Evolutionary conservation across 2,888 invertebrate species (phyloP).

Genomic region (Volucella zonaria): DNA sequence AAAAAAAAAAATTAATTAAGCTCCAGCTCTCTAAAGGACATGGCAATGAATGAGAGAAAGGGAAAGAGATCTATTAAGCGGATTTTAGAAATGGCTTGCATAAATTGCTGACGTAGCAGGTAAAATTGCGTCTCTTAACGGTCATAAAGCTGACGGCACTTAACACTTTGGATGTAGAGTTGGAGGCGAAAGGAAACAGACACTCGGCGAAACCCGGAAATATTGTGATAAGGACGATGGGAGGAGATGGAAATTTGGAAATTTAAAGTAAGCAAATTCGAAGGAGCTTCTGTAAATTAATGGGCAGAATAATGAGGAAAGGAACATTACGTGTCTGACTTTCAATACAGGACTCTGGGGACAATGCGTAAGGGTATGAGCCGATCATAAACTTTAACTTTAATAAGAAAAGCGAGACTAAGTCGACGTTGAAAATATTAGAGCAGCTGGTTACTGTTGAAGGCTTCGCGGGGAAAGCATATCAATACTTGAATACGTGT

Average conservation of each 20-base stretch:
- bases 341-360: slow-evolving; percentile 2
- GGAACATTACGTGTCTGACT: not conserved
- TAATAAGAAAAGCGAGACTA: too few relatives aligned
- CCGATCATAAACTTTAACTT: too few relatives aligned
- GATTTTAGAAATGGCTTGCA: slow-evolving; percentile 47
- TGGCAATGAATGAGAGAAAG: slow-evolving; percentile 16
- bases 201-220: not conserved
- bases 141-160: slow-evolving; percentile 69
- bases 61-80: slow-evolving; percentile 54
- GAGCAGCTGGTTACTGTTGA: too few relatives aligned
- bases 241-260: slow-evolving; percentile 6
- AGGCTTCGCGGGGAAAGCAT: too few relatives aligned
- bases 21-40: slow-evolving; percentile 4
- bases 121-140: slow-evolving; percentile 66
- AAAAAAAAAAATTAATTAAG: slow-evolving; percentile 58
- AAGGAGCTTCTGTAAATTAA: slow-evolving; percentile 33
- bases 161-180: slow-evolving; percentile 61
- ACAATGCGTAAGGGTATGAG: not conserved
- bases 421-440: too few relatives aligned
- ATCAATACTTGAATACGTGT: too few relatives aligned
- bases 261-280: slow-evolving; percentile 46
- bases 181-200: slow-evolving; percentile 15
- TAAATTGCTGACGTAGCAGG: slow-evolving; percentile 66
- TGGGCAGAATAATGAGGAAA: slow-evolving; percentile 9
- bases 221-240: not conserved